Evolutionary conservation across 2,113 vertebrate genomes (phyloP), one percentile per base, ranked within the genome.

Genomic region (Forbesichthys papilliferus): DNA sequence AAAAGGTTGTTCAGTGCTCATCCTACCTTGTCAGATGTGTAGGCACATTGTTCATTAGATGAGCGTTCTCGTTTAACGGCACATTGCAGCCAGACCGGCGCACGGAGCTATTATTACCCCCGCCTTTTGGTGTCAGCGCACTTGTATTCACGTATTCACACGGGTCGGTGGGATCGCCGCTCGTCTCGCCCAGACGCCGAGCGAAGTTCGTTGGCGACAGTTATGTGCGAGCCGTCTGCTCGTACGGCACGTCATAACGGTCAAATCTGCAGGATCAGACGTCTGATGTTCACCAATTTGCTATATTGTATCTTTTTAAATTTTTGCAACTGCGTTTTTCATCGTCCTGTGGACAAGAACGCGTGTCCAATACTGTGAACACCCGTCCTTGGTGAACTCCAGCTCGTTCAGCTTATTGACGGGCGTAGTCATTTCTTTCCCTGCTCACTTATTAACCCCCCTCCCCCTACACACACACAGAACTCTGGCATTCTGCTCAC

Each of bases 21-120:
- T 78, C 64, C 73, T 87, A 77, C 81, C 79, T 84, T 89, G 89
- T 87, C 85, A 88, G 80, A 88, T 80, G 83, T 80, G 83, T 83
- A 74, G 86, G 87, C 86, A 86, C 73, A 73, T 88, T 87, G 84
- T 89, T 91, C 83, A 84, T 87, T 89, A 86, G 80, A 80, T 77
- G 83, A 87, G 85, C 71, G 82, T 85, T 91, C 66, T 78, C 78
- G 88, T 88, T 91, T 88, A 87, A 91, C 83, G 83, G 85, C 84
- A 86, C 88, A 88, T 91, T 89, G 89, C 78, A 81, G 75, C 75
- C 75, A 65, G 69, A 80, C 66, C 48, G 11, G 60, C 74, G 76
- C 69, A 87, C 82, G 68, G 74, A 77, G 81, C 55, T 68, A 86
- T 88, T 89, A 81, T 80, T 83, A 71, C 68, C 69, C 69, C 73